Percentiles rank a stretch among this genome's conserved stretches.
phyloP scores from a whole-genome alignment of 1,140 invertebrate species.

The Drosophila micromelanica region DNA sequence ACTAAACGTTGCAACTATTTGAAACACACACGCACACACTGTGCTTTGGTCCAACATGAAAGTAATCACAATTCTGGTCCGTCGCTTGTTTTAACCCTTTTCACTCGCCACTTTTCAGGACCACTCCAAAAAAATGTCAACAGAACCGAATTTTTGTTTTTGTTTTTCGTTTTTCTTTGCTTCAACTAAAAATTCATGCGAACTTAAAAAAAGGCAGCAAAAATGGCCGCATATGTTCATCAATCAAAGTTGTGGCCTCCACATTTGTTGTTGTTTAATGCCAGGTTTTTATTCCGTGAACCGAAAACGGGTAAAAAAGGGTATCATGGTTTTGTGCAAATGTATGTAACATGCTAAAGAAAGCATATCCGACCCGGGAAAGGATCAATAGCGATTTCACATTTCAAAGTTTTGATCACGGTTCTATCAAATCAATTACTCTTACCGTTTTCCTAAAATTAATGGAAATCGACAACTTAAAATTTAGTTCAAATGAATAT shows the following conservation, averaged over 20 bases:
- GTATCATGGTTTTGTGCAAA: too few relatives aligned
- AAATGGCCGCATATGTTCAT: constrained; percentile 73
- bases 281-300: constrained; percentile 9
- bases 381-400: too few relatives aligned
- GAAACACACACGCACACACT: constrained; percentile 26
- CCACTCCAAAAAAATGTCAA: constrained; percentile 61
- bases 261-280: constrained; percentile 34
- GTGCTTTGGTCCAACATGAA: constrained; percentile 64
- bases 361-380: too few relatives aligned
- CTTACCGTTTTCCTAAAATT: too few relatives aligned
- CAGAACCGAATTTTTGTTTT: constrained; percentile 44
- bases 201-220: constrained; percentile 31
- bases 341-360: too few relatives aligned
- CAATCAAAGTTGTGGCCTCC: constrained; percentile 69
- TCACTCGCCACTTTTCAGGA: constrained; percentile 1
- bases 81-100: constrained; percentile 44
- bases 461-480: too few relatives aligned
- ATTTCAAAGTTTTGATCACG: background rate
- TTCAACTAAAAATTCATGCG: constrained; percentile 31
- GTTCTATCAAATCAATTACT: too few relatives aligned
- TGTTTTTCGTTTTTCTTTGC: constrained; percentile 23
- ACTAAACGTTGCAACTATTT: constrained; percentile 82
- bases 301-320: too few relatives aligned
- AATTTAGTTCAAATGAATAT: too few relatives aligned
- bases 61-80: constrained; percentile 75